Conservation (phyloP, 1,140 invertebrate species). For the Drosophila melanogaster region Release_6_plus_ISO1_MT NT_033779.5:18456001-18456500, state of each 20-base stretch:
- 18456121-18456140: conserved; percentile 78
- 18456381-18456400: conserved; percentile 82
- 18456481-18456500: neutral
- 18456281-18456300: conserved; percentile 21
- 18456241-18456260: conserved; percentile 82
- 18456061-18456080: conserved; percentile 17
- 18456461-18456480: neutral
- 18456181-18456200: conserved; percentile 24
- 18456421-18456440: conserved; percentile 20
- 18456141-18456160: conserved; percentile 75
- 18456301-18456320: conserved; percentile 44
- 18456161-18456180: conserved; percentile 60
- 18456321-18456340: conserved; percentile 65
- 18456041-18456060: conserved; percentile 8
- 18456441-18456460: neutral
- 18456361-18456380: conserved; percentile 82
- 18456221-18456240: conserved; percentile 43
- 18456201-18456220: conserved; percentile 9
- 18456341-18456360: conserved; percentile 65
- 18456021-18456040: conserved; percentile 15
- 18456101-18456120: conserved; percentile 41
- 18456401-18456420: conserved; percentile 61
- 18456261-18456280: conserved; percentile 78
- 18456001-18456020: conserved; percentile 34
- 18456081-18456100: conserved; percentile 8